A percentile compares a stretch with the other conserved stretches of the same genome.
Conservation (phyloP, 2,888 invertebrate genomes). For the Caenorhabditis sp. region DNA sequence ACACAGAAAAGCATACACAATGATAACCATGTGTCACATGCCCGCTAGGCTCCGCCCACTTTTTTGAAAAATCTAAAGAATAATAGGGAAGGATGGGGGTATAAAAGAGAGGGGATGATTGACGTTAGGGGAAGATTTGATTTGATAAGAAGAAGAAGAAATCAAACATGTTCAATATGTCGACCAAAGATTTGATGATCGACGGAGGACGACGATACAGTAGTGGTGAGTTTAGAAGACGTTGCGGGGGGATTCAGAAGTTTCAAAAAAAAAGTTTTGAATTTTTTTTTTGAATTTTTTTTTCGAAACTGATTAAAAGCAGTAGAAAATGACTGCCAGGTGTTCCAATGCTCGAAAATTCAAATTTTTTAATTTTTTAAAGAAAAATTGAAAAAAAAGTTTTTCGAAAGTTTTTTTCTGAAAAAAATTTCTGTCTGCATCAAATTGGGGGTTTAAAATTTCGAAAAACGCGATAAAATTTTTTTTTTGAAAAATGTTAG, state of each 20-base stretch:
- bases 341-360: too few species aligned
- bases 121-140: neutral
- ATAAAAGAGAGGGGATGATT: neutral
- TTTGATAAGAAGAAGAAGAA: neutral
- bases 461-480: too few species aligned
- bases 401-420: too few species aligned
- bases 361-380: too few species aligned
- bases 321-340: too few species aligned
- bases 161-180: neutral
- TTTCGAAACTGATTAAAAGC: neutral
- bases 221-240: constrained; percentile 19
- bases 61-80: constrained; percentile 1
- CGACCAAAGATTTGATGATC: constrained; percentile 42
- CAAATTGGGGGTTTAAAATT: too few species aligned
- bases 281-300: neutral
- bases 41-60: neutral
- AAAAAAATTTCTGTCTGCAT: too few species aligned
- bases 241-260: neutral
- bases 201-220: constrained; percentile 3
- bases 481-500: too few species aligned
- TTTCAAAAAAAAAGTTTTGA: neutral
- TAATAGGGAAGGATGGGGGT: constrained; percentile 4
- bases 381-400: too few species aligned
- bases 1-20: neutral
- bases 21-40: constrained; percentile 4